phyloP scores from a whole-genome alignment of 1,140 invertebrate genomes.

The Meteorus sp. region DNA sequence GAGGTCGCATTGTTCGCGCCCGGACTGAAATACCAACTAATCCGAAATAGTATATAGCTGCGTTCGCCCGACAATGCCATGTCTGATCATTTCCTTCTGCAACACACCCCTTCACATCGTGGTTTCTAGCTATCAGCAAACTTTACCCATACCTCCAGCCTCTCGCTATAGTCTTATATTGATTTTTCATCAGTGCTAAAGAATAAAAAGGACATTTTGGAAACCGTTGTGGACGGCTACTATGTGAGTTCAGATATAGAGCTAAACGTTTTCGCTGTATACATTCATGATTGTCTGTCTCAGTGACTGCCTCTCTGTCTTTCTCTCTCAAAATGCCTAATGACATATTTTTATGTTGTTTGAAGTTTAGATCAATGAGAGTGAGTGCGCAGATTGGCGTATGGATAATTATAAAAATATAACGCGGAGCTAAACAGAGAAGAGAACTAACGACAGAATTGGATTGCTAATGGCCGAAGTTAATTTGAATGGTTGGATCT shows the following conservation, averaged over 20 bases:
- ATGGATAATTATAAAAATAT: conserved; percentile 15
- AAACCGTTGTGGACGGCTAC: too few relatives aligned
- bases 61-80: conserved; percentile 18
- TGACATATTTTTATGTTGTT: neutral
- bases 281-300: too few relatives aligned
- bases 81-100: conserved; percentile 26
- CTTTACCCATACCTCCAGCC: neutral
- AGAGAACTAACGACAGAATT: conserved; percentile 16
- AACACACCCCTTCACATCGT: too few relatives aligned
- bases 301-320: conserved; percentile 1
- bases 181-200: too few relatives aligned
- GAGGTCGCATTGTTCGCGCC: conserved; percentile 18
- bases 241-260: too few relatives aligned
- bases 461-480: conserved; percentile 20
- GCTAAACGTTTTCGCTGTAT: too few relatives aligned
- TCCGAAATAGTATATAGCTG: conserved; percentile 10
- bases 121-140: conserved; percentile 11
- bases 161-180: too few relatives aligned
- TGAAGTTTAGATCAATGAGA: neutral
- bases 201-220: too few relatives aligned
- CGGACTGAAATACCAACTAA: conserved; percentile 19
- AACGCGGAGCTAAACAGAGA: conserved; percentile 12
- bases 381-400: neutral
- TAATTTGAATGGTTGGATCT: conserved; percentile 27
- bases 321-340: neutral